phyloP scores from a whole-genome alignment of 2,888 invertebrate genomes.

The Tricholauxania praeusta region DNA sequence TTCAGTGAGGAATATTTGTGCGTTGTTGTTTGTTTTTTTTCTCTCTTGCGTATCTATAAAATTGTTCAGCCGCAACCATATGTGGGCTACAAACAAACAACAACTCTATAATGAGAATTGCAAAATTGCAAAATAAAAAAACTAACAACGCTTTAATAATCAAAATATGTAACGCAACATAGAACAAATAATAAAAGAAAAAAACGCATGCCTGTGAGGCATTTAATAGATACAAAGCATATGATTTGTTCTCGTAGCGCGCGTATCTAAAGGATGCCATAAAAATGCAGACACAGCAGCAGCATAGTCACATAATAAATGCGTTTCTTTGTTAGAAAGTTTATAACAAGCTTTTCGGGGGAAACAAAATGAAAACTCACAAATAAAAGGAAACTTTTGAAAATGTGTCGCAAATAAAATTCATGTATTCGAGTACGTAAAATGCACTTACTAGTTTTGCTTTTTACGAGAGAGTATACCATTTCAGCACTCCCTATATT shows the following conservation, averaged over 20 bases:
- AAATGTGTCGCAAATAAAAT: no score
- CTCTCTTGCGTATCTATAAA: background rate
- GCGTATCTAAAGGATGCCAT: slow-evolving; percentile 19
- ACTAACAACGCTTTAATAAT: background rate
- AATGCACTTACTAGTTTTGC: no score
- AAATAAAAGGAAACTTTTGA: no score
- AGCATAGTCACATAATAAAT: background rate
- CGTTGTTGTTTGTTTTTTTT: no score
- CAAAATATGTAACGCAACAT: background rate
- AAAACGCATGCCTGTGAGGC: slow-evolving; percentile 14
- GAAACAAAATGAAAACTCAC: background rate
- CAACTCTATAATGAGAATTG: background rate
- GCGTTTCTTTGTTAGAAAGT: slow-evolving; percentile 25
- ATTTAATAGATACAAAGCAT: background rate
- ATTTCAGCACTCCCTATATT: no score
- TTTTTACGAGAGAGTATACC: no score
- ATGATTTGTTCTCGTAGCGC: background rate
- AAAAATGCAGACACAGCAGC: slow-evolving; percentile 13
- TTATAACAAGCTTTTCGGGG: slow-evolving; percentile 12
- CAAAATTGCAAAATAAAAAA: background rate
- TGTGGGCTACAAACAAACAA: slow-evolving; percentile 23
- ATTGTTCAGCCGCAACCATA: slow-evolving; percentile 13
- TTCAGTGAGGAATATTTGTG: background rate
- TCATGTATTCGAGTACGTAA: no score
- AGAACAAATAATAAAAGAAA: background rate